Conservation (phyloP, 2,113 vertebrate genomes). For the Sinosuthora webbiana region DNA sequence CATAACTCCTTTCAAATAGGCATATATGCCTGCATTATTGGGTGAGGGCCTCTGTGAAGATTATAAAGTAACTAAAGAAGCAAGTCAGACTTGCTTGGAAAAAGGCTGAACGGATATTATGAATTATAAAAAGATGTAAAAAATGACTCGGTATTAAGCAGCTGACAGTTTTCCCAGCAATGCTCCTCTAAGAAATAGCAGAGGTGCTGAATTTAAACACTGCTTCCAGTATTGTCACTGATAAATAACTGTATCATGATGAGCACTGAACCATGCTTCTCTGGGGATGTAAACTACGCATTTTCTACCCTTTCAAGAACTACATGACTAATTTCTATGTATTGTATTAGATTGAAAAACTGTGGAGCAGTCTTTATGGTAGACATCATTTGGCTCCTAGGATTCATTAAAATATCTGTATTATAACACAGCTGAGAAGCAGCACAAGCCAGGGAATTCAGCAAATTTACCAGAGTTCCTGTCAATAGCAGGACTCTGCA, state of each 20-base stretch:
- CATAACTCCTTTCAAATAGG: neutral
- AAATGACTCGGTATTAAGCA: neutral
- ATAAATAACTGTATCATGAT: neutral
- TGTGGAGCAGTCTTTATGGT: neutral
- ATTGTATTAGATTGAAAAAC: neutral
- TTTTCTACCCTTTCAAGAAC: neutral
- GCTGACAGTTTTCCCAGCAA: neutral
- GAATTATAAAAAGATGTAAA: neutral
- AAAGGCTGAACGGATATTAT: neutral
- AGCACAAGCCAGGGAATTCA: neutral
- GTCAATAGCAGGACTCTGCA: neutral
- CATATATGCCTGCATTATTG: neutral
- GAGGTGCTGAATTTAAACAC: neutral
- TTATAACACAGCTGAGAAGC: neutral
- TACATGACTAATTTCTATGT: neutral
- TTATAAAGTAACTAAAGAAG: neutral
- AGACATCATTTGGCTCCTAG: neutral
- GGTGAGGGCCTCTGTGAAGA: neutral
- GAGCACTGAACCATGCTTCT: neutral
- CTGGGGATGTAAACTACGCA: neutral
- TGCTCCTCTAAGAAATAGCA: neutral
- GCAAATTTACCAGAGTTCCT: neutral
- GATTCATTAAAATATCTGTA: neutral
- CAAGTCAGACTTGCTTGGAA: neutral
- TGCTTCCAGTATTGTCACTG: neutral